Evolutionary conservation across 2,888 invertebrate species (phyloP).

Genomic region (Eulithis testata): DNA sequence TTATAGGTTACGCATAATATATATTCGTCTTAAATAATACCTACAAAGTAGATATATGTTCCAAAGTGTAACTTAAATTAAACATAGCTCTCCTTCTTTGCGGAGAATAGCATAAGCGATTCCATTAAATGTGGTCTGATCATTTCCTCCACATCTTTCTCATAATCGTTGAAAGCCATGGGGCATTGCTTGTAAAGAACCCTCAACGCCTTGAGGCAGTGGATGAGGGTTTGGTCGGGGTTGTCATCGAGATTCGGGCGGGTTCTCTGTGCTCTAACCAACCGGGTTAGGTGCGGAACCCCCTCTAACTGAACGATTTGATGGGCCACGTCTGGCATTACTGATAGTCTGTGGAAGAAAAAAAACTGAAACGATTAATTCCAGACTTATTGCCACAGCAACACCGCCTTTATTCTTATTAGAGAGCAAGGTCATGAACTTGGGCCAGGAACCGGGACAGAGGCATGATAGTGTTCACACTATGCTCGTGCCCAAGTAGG

Average conservation of each 20-base stretch:
- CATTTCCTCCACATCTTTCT: slow-evolving; percentile 88
- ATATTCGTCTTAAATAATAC: no score
- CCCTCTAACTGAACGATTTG: slow-evolving; percentile 89
- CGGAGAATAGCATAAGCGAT: slow-evolving; percentile 91
- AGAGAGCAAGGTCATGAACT: no score
- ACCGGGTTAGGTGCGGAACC: slow-evolving; percentile 85
- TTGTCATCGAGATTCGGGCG: slow-evolving; percentile 65
- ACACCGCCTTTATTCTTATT: no score
- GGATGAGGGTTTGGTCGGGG: slow-evolving; percentile 76
- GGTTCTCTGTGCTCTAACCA: slow-evolving; percentile 86
- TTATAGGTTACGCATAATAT: not conserved
- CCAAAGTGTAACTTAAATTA: slow-evolving; percentile 83
- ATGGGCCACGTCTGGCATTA: slow-evolving; percentile 87
- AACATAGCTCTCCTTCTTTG: slow-evolving; percentile 92
- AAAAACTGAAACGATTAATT: no score
- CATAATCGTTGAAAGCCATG: slow-evolving; percentile 67
- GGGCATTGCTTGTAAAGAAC: slow-evolving; percentile 78
- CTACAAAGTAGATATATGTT: not conserved
- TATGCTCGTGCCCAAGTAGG: no score
- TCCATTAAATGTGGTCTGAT: slow-evolving; percentile 91
- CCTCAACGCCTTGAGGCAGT: slow-evolving; percentile 76
- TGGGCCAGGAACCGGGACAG: no score
- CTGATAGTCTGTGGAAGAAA: slow-evolving; percentile 83
- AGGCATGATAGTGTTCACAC: no score
- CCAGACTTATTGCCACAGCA: no score